Evolutionary conservation across 1,140 invertebrate species (phyloP).

Genomic region (Hylaeus volcanicus): DNA sequence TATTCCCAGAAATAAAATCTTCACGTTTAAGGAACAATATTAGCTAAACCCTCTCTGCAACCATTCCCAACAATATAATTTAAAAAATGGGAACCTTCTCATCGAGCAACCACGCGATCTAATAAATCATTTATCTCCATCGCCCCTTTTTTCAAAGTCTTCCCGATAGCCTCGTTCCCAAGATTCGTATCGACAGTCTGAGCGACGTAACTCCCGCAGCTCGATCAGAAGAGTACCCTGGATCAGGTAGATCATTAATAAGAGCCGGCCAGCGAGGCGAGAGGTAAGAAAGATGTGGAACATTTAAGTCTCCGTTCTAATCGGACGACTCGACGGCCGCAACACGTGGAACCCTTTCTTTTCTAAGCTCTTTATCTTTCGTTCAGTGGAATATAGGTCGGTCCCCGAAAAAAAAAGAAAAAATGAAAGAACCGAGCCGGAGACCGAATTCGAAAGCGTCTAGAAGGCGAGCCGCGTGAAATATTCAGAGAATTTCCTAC

Average conservation of each 20-base stretch:
- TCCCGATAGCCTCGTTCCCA: too few relatives aligned
- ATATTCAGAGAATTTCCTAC: constrained; percentile 29
- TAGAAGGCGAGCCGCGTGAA: constrained; percentile 9
- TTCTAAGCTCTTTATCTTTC: neutral
- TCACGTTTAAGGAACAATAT: too few relatives aligned
- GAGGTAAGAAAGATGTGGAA: neutral
- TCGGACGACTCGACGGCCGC: neutral
- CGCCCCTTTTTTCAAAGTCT: neutral
- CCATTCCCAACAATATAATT: too few relatives aligned
- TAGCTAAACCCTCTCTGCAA: too few relatives aligned
- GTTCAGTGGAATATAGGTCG: neutral
- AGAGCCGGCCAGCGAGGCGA: neutral
- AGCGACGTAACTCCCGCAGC: too few relatives aligned
- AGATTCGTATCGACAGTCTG: too few relatives aligned
- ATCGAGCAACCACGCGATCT: too few relatives aligned
- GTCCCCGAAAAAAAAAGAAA: neutral
- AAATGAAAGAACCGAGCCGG: constrained; percentile 20
- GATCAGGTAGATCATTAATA: neutral
- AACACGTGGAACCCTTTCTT: neutral
- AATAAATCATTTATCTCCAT: too few relatives aligned
- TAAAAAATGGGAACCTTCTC: too few relatives aligned
- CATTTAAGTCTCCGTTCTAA: neutral
- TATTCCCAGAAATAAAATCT: too few relatives aligned
- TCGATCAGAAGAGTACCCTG: neutral
- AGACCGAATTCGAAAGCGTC: constrained; percentile 16